A percentile compares a stretch with the other conserved stretches of the same genome.
These are phyloP conservation scores for Gastrophysa polygoni DNA, from an alignment of 2,888 invertebrate species.

Conservation along the genomic window DNA sequence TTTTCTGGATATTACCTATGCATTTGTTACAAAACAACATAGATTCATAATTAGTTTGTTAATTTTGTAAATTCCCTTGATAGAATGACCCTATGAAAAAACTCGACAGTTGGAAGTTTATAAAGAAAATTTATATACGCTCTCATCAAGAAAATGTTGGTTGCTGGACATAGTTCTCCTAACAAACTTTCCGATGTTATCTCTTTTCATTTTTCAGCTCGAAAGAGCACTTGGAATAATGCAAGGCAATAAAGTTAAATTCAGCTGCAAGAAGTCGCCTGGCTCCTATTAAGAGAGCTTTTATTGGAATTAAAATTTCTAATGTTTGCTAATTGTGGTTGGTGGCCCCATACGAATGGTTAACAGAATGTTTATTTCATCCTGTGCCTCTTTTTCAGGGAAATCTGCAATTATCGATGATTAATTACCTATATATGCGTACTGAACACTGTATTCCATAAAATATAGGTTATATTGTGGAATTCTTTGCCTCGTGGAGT, in stretches of 20 bases:
- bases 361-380: background rate
- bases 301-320: background rate
- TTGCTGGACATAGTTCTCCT: background rate
- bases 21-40: too few species aligned
- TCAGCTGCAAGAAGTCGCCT: background rate
- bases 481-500: too few species aligned
- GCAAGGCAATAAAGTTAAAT: background rate
- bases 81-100: background rate
- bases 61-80: background rate
- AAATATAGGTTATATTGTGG: too few species aligned
- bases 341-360: background rate
- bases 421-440: too few species aligned
- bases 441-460: too few species aligned
- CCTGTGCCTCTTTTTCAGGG: too few species aligned
- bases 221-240: background rate
- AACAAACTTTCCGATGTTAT: background rate
- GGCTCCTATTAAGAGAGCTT: background rate
- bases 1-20: too few species aligned
- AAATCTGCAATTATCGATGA: too few species aligned
- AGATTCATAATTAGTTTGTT: too few species aligned
- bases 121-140: background rate
- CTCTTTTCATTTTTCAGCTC: background rate
- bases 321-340: background rate
- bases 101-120: background rate
- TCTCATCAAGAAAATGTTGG: background rate